A percentile compares a stretch with the other conserved stretches of the same genome.
These are phyloP conservation scores for Linyphia triangularis DNA, from an alignment of 2,888 invertebrate genomes.

Conservation along the genomic window DNA sequence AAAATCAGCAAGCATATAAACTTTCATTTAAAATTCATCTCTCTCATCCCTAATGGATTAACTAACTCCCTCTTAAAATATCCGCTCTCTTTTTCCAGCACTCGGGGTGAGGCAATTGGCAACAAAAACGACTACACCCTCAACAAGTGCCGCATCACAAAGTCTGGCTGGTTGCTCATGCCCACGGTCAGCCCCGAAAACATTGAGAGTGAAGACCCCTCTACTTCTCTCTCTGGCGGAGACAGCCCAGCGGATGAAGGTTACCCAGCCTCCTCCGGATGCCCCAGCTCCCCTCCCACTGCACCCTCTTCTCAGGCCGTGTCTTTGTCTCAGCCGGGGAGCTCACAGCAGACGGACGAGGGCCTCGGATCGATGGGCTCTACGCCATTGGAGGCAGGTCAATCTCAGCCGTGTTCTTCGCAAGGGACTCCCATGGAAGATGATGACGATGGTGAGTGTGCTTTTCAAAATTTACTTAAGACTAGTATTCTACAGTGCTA, in stretches of 20 bases:
- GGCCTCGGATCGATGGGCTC: constrained; percentile 17
- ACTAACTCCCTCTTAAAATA: too few relatives aligned
- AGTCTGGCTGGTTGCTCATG: constrained; percentile 42
- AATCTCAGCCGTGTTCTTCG: neutral
- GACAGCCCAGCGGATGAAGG: constrained; percentile 26
- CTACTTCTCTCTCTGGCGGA: neutral
- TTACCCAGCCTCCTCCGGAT: constrained; percentile 7
- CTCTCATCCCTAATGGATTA: too few relatives aligned
- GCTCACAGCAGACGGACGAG: constrained; percentile 37
- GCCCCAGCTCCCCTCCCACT: neutral
- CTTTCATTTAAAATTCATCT: too few relatives aligned
- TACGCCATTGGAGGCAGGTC: constrained; percentile 2
- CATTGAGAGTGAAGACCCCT: neutral
- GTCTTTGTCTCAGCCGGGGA: neutral
- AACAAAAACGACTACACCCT: constrained; percentile 29
- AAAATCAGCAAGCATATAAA: too few relatives aligned
- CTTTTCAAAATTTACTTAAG: too few relatives aligned
- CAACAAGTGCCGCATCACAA: constrained; percentile 26
- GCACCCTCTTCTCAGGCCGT: neutral
- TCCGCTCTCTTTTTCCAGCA: constrained; percentile 2
- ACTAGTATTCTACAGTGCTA: too few relatives aligned
- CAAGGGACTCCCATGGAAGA: neutral
- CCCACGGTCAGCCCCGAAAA: constrained; percentile 10
- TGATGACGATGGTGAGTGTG: neutral
- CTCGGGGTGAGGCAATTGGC: neutral